A percentile compares a stretch with the other conserved stretches of the same genome.
phyloP scores from a whole-genome alignment of 2,888 invertebrate genomes.

The Tryphoninae sp. region DNA sequence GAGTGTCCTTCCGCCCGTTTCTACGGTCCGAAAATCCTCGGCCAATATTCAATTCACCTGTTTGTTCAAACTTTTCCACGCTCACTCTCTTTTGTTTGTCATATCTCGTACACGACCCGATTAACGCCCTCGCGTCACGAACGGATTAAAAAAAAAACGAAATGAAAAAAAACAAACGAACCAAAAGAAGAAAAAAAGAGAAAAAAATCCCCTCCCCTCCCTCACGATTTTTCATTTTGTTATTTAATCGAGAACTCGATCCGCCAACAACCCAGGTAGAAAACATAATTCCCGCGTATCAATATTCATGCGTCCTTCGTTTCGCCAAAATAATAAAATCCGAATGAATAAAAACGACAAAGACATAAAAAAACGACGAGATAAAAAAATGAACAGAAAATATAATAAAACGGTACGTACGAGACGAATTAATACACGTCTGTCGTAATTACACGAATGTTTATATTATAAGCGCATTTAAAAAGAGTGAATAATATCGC shows the following conservation, averaged over 20 bases:
- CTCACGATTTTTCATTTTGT: conserved; percentile 53
- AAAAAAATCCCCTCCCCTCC: neutral
- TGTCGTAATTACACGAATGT: conserved; percentile 46
- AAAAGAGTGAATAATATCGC: conserved; percentile 38
- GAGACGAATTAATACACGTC: conserved; percentile 40
- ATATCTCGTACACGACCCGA: conserved; percentile 70
- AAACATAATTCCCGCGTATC: neutral
- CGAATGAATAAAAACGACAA: neutral
- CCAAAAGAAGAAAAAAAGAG: too few species aligned
- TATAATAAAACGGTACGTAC: neutral
- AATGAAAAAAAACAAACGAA: too few species aligned
- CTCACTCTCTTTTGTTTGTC: conserved; percentile 72
- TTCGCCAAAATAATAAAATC: neutral
- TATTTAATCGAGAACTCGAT: conserved; percentile 27
- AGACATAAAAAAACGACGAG: neutral
- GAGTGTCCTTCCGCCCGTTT: neutral
- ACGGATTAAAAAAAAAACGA: neutral
- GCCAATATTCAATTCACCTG: conserved; percentile 73
- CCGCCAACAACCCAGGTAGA: neutral
- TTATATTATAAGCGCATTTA: conserved; percentile 32
- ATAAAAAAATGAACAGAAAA: neutral
- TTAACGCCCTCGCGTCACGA: conserved; percentile 63
- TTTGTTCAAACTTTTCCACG: conserved; percentile 73
- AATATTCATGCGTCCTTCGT: conserved; percentile 5
- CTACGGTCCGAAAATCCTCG: conserved; percentile 58